Base-by-base conservation (phyloP, 2,797 vertebrate species). In the Peromyscus nudipes region DNA sequence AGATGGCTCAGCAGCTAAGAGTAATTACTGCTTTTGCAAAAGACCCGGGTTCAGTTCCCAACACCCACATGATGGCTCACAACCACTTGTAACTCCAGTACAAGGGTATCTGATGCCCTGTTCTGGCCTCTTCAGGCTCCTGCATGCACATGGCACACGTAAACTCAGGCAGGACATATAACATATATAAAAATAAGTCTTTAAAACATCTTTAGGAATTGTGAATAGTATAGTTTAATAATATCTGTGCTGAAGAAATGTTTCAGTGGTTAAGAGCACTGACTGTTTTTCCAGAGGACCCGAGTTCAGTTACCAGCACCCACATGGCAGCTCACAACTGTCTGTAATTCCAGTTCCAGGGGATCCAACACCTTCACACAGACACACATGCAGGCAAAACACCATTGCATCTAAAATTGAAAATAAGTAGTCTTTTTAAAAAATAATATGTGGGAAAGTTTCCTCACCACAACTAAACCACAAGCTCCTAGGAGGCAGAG, bases 401-500 rank as follows among this genome's bases (percentile, higher is more conserved):
- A 6, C 37, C 37, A 75, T 27, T 27, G 37, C 21, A 75, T 43
- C 71, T 75, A 75, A 75, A 75, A 75, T 75, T 64, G 6, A 46
- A 65, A 64, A 31, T 43, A 29, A 43, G 16, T 84, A 13, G 23
- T 73, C 37, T 46, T 34, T 34, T 65, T 11, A 13, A 65, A 34
- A 34, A 71, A 40, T 43, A 52, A 0, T 43, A 55, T 31, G 6
- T 69, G 1, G 40, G 49, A 92, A 75, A 13, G 49, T 25, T 82
- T 90, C 52, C 77, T 96, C 52, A 31, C n/a, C 52, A 60, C 40
- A 88, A 25, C 31, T 81, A 67, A n/a, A 19, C 57, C 29, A 9
- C n/a, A 94, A 92, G 27, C 31, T 81, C n/a, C 82, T 85, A 69
- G 82, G 62, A 94, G 82, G 37, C 6, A 96, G 49, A 91, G 62